Percentiles rank a stretch among this genome's conserved stretches.
These are phyloP conservation scores for Mesitornis unicolor DNA, from an alignment of 2,113 vertebrate species.

Conservation along the genomic window DNA sequence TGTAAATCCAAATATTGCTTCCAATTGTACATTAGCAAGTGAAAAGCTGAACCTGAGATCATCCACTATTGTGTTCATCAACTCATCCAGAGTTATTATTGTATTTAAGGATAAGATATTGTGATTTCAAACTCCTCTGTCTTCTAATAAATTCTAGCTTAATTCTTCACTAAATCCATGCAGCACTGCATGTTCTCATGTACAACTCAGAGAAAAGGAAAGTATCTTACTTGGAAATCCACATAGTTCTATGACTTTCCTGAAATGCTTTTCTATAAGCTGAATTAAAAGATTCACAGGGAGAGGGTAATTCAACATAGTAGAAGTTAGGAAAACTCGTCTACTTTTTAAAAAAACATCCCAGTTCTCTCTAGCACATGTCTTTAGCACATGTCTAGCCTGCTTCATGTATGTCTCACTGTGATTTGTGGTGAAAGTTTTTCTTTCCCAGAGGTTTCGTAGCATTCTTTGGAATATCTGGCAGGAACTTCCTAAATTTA, in stretches of 20 bases:
- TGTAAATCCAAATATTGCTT: neutral
- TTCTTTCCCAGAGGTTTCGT: neutral
- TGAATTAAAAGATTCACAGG: neutral
- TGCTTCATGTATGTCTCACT: accelerated
- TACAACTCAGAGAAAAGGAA: neutral
- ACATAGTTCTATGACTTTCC: accelerated
- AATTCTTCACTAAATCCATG: neutral
- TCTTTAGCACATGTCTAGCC: neutral
- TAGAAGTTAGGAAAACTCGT: neutral
- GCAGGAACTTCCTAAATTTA: neutral
- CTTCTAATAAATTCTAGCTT: neutral
- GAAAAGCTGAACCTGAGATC: neutral
- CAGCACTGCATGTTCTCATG: neutral
- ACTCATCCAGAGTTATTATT: neutral
- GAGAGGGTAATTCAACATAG: neutral
- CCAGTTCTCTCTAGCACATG: neutral
- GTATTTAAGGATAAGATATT: neutral
- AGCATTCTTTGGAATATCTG: neutral
- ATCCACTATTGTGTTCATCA: neutral
- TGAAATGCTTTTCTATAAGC: neutral
- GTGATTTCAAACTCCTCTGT: neutral
- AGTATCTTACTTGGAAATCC: neutral
- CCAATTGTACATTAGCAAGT: neutral
- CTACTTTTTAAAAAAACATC: neutral
- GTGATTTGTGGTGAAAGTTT: neutral